phyloP scores from a whole-genome alignment of 2,888 invertebrate species.

The Leucoma salicis region DNA sequence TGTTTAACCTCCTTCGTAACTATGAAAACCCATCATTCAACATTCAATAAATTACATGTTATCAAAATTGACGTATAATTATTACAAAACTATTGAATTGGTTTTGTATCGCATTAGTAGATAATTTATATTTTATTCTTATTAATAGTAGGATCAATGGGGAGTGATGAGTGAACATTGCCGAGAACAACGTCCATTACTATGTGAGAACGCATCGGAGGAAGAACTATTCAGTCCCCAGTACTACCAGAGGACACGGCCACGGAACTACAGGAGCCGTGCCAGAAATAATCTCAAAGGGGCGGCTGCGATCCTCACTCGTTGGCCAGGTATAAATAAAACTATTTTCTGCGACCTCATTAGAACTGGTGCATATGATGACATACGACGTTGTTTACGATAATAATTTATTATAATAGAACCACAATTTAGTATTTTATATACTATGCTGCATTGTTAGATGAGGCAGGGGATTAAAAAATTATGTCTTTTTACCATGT shows the following conservation, averaged over 20 bases:
- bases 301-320: slow-evolving; percentile 57
- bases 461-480: too few species aligned
- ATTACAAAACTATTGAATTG: slow-evolving; percentile 9
- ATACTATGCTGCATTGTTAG: too few species aligned
- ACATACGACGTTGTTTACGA: too few species aligned
- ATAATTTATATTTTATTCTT: slow-evolving; percentile 21
- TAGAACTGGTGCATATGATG: too few species aligned
- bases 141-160: slow-evolving; percentile 47
- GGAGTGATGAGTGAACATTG: slow-evolving; percentile 61
- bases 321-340: slow-evolving; percentile 65
- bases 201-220: slow-evolving; percentile 60
- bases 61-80: slow-evolving; percentile 13
- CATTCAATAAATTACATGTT: neutral
- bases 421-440: too few species aligned
- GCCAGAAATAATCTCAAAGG: slow-evolving; percentile 54
- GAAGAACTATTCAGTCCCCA: slow-evolving; percentile 53
- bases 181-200: slow-evolving; percentile 61
- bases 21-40: too few species aligned
- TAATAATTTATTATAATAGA: too few species aligned
- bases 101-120: slow-evolving; percentile 3
- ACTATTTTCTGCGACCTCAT: too few species aligned
- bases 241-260: slow-evolving; percentile 40
- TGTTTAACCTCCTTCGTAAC: too few species aligned
- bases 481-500: too few species aligned
- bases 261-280: slow-evolving; percentile 42